Conservation (phyloP, 2,113 vertebrate species). For the Hucho hucho region DNA sequence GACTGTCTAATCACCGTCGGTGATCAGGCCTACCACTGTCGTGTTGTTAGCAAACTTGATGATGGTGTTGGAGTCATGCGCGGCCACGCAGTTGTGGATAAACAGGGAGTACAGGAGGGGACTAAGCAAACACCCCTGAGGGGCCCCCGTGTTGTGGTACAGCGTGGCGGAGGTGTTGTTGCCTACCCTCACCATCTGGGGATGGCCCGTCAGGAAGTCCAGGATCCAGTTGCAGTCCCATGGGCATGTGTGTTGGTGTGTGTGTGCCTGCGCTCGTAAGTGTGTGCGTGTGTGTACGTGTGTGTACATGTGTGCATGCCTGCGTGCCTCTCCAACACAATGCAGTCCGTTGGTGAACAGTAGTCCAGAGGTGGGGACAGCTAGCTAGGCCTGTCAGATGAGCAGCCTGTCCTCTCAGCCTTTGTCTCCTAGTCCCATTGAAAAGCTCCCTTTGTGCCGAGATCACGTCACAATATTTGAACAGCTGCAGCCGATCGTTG, state of each 20-base stretch:
- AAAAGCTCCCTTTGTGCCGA: conserved; percentile 70
- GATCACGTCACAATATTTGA: conserved; percentile 79
- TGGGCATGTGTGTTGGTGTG: not conserved
- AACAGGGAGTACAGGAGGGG: too few relatives aligned
- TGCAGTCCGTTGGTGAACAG: conserved; percentile 19
- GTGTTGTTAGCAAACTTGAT: too few relatives aligned
- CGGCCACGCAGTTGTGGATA: too few relatives aligned
- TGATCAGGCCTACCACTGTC: too few relatives aligned
- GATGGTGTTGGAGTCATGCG: too few relatives aligned
- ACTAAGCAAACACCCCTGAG: too few relatives aligned
- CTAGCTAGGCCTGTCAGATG: conserved; percentile 22
- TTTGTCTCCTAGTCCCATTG: conserved; percentile 50
- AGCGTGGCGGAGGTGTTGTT: too few relatives aligned
- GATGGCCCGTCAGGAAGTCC: too few relatives aligned
- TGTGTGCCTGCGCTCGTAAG: not conserved
- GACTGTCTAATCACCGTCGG: too few relatives aligned
- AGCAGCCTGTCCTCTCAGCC: conserved; percentile 50
- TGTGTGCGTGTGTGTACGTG: conserved; percentile 5
- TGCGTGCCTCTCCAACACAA: conserved; percentile 23
- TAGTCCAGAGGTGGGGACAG: conserved; percentile 11
- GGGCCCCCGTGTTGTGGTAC: too few relatives aligned
- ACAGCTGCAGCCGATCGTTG: conserved; percentile 60
- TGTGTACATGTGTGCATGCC: conserved; percentile 5
- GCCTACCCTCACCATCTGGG: too few relatives aligned
- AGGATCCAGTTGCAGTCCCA: too few relatives aligned